These are phyloP conservation scores for Ellobium chinense DNA, from an alignment of 2,888 invertebrate genomes.

Conservation along the genomic window DNA sequence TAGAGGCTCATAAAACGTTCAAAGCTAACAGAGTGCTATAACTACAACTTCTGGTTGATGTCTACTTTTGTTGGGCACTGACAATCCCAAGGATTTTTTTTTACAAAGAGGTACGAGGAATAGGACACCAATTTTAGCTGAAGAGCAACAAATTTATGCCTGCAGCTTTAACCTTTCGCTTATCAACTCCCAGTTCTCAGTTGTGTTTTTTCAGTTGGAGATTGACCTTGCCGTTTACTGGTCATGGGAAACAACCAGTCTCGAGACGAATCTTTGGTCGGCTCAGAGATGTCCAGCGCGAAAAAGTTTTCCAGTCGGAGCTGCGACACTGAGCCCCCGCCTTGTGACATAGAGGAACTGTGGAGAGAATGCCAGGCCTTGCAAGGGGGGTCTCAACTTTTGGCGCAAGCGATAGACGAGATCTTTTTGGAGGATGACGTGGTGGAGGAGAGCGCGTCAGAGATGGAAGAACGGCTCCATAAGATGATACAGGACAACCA, in stretches of 20 bases:
- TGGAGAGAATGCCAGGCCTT: conserved; percentile 11
- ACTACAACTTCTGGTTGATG: too few species aligned
- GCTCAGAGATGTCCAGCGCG: conserved; percentile 14
- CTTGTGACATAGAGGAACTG: not conserved
- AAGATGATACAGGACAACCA: conserved; percentile 1
- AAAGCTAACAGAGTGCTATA: too few species aligned
- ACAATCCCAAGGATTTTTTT: too few species aligned
- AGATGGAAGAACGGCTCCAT: conserved; percentile 10
- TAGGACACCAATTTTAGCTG: too few species aligned
- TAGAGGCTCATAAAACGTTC: too few species aligned
- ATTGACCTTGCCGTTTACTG: too few species aligned
- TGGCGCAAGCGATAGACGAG: conserved; percentile 28
- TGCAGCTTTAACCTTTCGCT: too few species aligned
- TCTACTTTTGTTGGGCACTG: too few species aligned
- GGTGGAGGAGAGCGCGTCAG: not conserved
- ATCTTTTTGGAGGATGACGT: conserved; percentile 13
- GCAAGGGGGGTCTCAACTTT: not conserved
- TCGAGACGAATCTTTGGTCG: not conserved
- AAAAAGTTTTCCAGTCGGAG: not conserved
- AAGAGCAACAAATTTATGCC: too few species aligned
- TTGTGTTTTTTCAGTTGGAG: too few species aligned
- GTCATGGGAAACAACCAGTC: not conserved
- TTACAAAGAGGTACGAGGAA: too few species aligned
- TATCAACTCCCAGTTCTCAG: too few species aligned
- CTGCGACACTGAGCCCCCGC: not conserved